phyloP scores from a whole-genome alignment of 2,113 vertebrate species.

The Saguinus imperator region DNA sequence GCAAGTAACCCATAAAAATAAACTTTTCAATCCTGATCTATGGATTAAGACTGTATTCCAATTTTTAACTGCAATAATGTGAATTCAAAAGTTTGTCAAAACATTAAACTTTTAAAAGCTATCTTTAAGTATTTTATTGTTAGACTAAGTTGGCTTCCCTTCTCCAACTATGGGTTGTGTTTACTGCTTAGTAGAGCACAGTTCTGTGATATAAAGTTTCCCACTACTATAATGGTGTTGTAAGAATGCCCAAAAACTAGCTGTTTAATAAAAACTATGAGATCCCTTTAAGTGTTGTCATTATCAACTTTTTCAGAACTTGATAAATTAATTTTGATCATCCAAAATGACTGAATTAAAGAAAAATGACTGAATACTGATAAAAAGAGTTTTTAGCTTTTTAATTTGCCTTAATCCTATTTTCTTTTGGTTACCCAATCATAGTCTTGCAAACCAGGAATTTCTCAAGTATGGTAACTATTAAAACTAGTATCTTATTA shows the following conservation, averaged over 20 bases:
- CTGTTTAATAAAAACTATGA: background rate
- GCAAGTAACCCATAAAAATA: background rate
- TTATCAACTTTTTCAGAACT: background rate
- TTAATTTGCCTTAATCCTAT: background rate
- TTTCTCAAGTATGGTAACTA: background rate
- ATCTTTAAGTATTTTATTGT: background rate
- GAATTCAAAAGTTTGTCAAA: background rate
- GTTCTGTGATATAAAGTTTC: background rate
- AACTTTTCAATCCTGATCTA: background rate
- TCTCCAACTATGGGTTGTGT: background rate
- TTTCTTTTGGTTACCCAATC: background rate
- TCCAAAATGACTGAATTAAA: background rate
- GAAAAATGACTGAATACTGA: background rate
- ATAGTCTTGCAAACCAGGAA: background rate
- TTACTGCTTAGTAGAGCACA: background rate
- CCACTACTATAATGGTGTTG: fast-evolving
- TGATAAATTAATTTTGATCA: background rate
- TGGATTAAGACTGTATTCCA: background rate
- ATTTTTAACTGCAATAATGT: background rate
- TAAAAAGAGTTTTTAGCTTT: background rate
- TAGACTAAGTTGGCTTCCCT: background rate
- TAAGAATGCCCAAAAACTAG: background rate
- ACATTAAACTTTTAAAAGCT: background rate
- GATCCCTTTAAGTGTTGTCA: background rate
- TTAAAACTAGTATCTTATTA: background rate